phyloP scores from a whole-genome alignment of 2,113 vertebrate species.

The Gila orcuttii region DNA sequence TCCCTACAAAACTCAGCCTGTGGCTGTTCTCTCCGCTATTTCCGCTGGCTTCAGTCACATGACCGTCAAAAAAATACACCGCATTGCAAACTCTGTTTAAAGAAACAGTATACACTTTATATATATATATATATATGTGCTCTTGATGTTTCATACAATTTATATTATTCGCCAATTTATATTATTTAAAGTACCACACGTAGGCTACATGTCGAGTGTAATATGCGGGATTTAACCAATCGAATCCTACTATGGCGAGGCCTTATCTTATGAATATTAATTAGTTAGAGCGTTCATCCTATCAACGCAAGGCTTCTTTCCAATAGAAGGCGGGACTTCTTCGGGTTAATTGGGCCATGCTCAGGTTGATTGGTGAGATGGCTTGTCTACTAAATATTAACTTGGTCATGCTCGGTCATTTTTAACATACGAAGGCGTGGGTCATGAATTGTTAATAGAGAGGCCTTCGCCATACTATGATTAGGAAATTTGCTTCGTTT shows the following conservation, averaged over 20 bases:
- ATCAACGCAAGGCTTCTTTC: background rate
- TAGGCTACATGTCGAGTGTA: background rate
- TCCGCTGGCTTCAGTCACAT: slow-evolving; percentile 60
- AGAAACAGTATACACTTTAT: background rate
- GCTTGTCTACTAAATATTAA: background rate
- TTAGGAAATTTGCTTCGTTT: slow-evolving; percentile 10
- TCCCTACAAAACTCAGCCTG: background rate
- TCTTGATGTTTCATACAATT: background rate
- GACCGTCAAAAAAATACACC: slow-evolving; percentile 55
- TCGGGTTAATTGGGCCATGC: background rate
- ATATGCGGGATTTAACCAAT: background rate
- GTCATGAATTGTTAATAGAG: background rate
- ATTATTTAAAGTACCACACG: background rate
- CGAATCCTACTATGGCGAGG: background rate
- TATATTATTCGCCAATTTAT: background rate
- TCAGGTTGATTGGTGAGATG: background rate
- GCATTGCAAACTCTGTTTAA: background rate
- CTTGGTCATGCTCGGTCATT: background rate
- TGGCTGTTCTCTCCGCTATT: slow-evolving; percentile 28
- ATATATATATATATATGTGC: background rate
- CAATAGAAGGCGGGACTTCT: background rate
- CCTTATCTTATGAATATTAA: background rate
- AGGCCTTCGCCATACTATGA: background rate
- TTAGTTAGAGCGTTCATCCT: background rate
- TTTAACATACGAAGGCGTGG: background rate